Conservation (phyloP, 2,113 vertebrate genomes). For the Zootoca vivipara region DNA sequence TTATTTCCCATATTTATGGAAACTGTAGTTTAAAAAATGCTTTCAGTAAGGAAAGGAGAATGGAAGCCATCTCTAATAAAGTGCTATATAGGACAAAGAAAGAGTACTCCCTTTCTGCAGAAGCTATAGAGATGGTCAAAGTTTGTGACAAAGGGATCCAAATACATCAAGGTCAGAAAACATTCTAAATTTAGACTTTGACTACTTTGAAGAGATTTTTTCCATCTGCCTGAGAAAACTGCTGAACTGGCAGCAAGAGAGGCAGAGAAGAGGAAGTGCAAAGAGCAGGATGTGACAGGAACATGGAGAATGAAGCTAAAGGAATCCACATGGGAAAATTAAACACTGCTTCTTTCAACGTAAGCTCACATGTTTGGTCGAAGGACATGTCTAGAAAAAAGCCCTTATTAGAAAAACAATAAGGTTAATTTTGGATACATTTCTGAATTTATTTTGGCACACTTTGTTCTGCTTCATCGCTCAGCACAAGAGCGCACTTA, state of each 20-base stretch:
- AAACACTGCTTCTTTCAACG: neutral
- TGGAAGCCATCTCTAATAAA: neutral
- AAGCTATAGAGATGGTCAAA: neutral
- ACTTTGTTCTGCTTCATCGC: slow-evolving; percentile 21
- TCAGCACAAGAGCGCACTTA: slow-evolving; percentile 67
- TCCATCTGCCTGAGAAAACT: slow-evolving; percentile 24
- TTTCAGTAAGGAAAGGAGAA: neutral
- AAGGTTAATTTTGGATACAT: neutral
- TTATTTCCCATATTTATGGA: neutral
- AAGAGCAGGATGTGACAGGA: slow-evolving; percentile 36
- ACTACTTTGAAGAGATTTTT: slow-evolving; percentile 27
- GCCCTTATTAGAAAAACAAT: neutral
- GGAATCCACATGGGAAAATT: slow-evolving; percentile 1
- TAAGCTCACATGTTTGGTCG: neutral
- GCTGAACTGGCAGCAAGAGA: slow-evolving; percentile 33
- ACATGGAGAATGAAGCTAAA: slow-evolving; percentile 11
- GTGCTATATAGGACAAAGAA: neutral
- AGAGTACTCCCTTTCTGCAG: neutral
- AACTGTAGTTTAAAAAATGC: neutral
- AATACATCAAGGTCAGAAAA: slow-evolving; percentile 12
- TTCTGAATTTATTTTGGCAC: slow-evolving; percentile 28
- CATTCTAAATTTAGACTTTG: slow-evolving; percentile 30
- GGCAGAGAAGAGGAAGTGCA: slow-evolving; percentile 36
- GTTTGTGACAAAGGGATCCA: slow-evolving; percentile 17
- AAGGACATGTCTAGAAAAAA: neutral